A percentile compares a stretch with the other conserved stretches of the same genome.
These are phyloP conservation scores for Calliphora vomitoria DNA, from an alignment of 2,888 invertebrate species.

Conservation along the genomic window DNA sequence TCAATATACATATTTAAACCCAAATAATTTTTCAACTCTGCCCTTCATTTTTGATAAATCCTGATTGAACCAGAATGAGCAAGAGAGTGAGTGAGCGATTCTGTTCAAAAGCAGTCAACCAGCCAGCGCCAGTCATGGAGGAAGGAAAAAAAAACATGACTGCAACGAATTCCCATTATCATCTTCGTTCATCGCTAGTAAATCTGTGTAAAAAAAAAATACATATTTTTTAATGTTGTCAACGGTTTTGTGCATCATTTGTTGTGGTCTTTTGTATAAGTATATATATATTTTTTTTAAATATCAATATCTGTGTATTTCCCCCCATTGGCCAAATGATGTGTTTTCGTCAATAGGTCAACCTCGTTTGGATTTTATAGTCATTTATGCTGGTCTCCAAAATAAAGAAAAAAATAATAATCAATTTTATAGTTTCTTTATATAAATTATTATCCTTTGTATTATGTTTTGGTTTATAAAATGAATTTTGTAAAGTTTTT, in stretches of 20 bases:
- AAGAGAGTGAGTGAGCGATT: background rate
- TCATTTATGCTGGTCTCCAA: conserved; percentile 31
- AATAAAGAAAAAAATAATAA: background rate
- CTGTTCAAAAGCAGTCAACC: background rate
- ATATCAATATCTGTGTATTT: background rate
- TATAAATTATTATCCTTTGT: background rate
- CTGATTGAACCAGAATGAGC: conserved; percentile 6
- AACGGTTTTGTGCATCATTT: conserved; percentile 57
- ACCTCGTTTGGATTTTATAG: conserved; percentile 45
- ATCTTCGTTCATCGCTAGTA: conserved; percentile 28
- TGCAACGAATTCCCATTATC: conserved; percentile 37
- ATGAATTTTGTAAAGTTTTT: background rate
- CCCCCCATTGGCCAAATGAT: background rate
- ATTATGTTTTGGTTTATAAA: background rate
- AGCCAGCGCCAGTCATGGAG: background rate
- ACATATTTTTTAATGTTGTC: conserved; percentile 45
- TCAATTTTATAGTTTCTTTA: background rate
- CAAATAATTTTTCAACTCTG: conserved; percentile 19
- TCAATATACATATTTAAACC: background rate
- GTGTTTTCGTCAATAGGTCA: conserved; percentile 27
- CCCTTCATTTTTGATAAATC: conserved; percentile 1
- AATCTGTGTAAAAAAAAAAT: conserved; percentile 20
- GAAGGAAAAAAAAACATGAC: conserved; percentile 16
- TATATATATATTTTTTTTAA: background rate
- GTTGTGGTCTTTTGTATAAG: conserved; percentile 34